phyloP scores from a whole-genome alignment of 35 echinoderm and acorn worm species.

The Patiria miniata region DNA sequence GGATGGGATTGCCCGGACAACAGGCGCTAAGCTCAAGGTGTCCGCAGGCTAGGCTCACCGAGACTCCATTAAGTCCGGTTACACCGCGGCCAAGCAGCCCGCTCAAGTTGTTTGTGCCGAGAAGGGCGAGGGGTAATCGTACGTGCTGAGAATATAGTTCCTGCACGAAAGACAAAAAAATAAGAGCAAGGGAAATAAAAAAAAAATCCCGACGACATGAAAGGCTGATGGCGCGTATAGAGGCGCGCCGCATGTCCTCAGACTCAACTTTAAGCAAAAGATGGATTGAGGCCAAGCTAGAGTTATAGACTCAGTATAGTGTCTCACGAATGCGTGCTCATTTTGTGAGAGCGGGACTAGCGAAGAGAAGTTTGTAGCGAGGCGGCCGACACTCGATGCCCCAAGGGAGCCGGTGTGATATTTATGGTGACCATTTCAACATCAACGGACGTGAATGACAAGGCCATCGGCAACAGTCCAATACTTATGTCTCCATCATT shows the following conservation, averaged over 20 bases:
- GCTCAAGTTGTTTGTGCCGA: slow-evolving; percentile 17
- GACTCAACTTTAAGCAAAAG: background rate
- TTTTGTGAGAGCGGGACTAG: background rate
- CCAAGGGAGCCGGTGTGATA: background rate
- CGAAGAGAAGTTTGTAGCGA: background rate
- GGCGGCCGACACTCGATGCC: slow-evolving; percentile 8
- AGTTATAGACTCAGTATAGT: background rate
- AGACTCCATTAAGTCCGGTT: slow-evolving; percentile 28
- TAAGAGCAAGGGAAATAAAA: no score
- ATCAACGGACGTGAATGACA: background rate
- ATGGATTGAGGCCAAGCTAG: slow-evolving; percentile 1
- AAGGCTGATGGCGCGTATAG: background rate
- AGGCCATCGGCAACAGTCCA: background rate
- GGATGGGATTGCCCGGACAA: slow-evolving; percentile 29
- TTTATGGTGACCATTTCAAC: slow-evolving; percentile 19
- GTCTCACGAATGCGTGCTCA: slow-evolving; percentile 10
- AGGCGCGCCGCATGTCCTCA: background rate
- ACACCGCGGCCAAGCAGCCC: slow-evolving; percentile 11
- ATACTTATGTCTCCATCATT: background rate
- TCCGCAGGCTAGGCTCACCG: slow-evolving; percentile 14
- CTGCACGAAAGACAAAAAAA: no score
- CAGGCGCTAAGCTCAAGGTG: slow-evolving; percentile 15
- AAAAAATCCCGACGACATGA: no score
- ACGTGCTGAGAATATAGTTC: slow-evolving; percentile 20
- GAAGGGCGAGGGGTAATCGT: background rate